Evolutionary conservation across 2,113 vertebrate genomes (phyloP).

Genomic region (Hirundichthys speculiger): DNA sequence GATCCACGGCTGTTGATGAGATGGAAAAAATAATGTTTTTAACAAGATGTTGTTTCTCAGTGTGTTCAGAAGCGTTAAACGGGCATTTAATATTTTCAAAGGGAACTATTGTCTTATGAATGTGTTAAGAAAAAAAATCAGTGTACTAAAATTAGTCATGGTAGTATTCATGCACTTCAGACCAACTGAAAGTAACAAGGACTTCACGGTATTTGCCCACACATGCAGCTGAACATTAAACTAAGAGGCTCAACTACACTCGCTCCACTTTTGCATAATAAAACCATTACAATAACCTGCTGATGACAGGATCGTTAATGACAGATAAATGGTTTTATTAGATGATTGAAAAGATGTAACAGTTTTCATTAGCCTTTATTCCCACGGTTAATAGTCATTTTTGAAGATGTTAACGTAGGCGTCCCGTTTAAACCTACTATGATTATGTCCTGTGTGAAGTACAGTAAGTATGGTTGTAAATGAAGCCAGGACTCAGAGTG

Average conservation of each 20-base stretch:
- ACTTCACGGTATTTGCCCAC: slow-evolving; percentile 18
- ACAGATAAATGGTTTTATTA: slow-evolving; percentile 14
- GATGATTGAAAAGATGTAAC: slow-evolving; percentile 3
- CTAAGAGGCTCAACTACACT: slow-evolving; percentile 7
- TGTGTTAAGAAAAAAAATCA: not conserved
- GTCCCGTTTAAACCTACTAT: no score
- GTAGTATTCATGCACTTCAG: slow-evolving; percentile 29
- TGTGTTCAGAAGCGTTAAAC: not conserved
- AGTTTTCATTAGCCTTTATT: not conserved
- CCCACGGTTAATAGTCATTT: slow-evolving; percentile 2
- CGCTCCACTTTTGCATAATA: not conserved
- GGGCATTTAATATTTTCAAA: not conserved
- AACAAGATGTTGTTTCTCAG: no score
- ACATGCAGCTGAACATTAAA: slow-evolving; percentile 24
- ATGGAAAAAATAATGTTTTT: not conserved
- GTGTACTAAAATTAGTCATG: slow-evolving; percentile 1
- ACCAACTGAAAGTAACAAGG: slow-evolving; percentile 4
- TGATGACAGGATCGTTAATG: slow-evolving; percentile 22
- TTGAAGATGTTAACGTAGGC: no score
- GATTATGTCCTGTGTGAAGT: no score
- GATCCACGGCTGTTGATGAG: no score
- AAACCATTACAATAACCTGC: not conserved
- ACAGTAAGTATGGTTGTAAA: no score
- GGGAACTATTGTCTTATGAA: not conserved
- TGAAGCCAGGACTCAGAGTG: no score